Base-by-base conservation (phyloP, 2,888 invertebrate species). In the Eristalis intricaria region DNA sequence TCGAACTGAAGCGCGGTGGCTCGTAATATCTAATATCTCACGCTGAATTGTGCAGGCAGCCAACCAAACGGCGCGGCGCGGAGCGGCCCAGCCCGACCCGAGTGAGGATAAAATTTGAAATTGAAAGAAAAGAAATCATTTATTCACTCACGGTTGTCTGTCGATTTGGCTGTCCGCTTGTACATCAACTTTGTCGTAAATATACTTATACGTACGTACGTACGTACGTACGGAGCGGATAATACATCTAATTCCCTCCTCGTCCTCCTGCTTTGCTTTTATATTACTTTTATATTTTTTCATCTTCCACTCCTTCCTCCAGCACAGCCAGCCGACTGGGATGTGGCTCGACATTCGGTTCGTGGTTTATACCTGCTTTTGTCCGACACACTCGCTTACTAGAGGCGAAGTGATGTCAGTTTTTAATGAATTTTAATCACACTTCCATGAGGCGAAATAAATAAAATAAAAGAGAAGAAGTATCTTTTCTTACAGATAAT, bases 141-240 rank as follows among this genome's bases (percentile, higher is more conserved):
- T 83, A 87, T 87, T 87, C 87, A 83, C 83, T 87, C 79, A 87
- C 75, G 83, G 79, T 79, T 83, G 87, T 86, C 87, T 83, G 83
- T 68, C 75, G 70, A 63, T 78, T 56, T 81, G 38, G 32, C 78
- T 69, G 82, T 50, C 58, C 73, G 58, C 63, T 11, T 75, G 83
- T 83, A 66, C 79, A 43, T 66, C 66, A 69, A 77, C n/a, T 63
- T 79, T 83, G 70, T 83, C 82, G 65, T 78, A 69, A 73, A 73
- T 68, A 71, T 74, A 50, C 23, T 32, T 26, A 43, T 43, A 73
- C 71, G 61, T 38, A 38, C 38, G 38, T 35, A 19, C 50, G 50
- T 43, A 73, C 71, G 61, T 38, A 38, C 38, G 38, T 35, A 50
- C 50, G 50, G 58, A 35, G 60, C 66, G 83, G 64, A 78, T 84